A percentile compares a stretch with the other conserved stretches of the same genome.
Conservation (phyloP, 2,888 invertebrate genomes). For the Cryptophagus acutangulus region DNA sequence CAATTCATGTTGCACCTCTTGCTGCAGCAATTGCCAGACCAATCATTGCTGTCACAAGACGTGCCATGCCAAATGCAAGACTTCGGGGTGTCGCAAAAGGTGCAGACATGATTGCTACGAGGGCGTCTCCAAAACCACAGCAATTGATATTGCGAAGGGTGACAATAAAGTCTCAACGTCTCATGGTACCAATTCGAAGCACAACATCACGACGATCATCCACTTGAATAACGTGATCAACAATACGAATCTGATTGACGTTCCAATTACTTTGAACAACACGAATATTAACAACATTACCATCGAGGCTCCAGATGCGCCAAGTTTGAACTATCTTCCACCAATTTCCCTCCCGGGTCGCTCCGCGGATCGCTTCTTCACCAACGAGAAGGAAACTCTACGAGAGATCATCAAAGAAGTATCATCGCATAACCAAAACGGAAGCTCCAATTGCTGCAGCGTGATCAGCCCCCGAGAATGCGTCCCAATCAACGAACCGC, state of each 20-base stretch:
- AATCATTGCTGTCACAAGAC: conserved; percentile 44
- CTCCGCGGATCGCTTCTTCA: neutral
- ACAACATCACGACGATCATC: conserved; percentile 47
- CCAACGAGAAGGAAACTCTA: neutral
- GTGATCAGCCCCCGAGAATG: conserved; percentile 45
- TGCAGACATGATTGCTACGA: conserved; percentile 38
- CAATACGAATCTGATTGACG: conserved; percentile 45
- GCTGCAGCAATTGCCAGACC: conserved; percentile 35
- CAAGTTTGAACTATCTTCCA: neutral
- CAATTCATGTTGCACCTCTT: conserved; percentile 31
- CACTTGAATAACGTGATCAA: conserved; percentile 46
- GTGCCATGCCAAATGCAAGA: conserved; percentile 42
- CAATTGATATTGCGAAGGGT: neutral
- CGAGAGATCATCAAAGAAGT: neutral
- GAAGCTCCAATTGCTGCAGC: conserved; percentile 37
- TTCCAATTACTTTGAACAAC: conserved; percentile 44
- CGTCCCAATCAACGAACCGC: conserved; percentile 29
- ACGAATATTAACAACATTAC: conserved; percentile 45
- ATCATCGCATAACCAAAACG: neutral
- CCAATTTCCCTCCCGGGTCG: too few relatives aligned
- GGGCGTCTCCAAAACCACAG: conserved; percentile 15
- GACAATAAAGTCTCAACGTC: neutral
- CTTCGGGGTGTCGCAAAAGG: conserved; percentile 35
- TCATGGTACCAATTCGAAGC: conserved; percentile 19
- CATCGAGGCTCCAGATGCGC: neutral